phyloP scores from a whole-genome alignment of 2,113 vertebrate species.

The Cyanoramphus novaezelandiae region DNA sequence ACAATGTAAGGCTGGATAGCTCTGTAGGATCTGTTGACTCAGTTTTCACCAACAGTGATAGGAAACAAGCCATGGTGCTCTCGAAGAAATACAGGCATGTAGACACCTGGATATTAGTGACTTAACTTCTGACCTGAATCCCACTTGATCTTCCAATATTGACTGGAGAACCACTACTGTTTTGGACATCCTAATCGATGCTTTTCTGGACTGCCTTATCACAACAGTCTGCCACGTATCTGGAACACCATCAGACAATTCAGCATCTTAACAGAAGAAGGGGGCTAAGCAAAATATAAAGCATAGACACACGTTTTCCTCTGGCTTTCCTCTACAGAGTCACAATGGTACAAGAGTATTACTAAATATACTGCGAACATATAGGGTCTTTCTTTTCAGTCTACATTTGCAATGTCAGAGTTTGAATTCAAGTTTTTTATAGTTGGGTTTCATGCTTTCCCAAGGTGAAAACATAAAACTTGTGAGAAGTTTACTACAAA shows the following conservation, averaged over 20 bases:
- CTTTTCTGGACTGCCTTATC: not conserved
- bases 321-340: not conserved
- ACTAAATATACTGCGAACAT: not conserved
- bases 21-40: not conserved
- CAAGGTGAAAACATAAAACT: not conserved
- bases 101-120: not conserved
- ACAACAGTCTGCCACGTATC: fast-evolving
- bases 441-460: not conserved
- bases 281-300: not conserved
- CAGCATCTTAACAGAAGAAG: not conserved
- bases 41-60: fast-evolving
- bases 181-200: fast-evolving
- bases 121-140: not conserved
- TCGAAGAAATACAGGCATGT: not conserved
- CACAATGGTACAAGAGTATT: not conserved
- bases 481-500: not conserved
- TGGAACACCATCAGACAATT: not conserved
- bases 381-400: not conserved
- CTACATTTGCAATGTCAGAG: not conserved
- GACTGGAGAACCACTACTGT: not conserved
- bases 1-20: not conserved
- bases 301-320: not conserved
- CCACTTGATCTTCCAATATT: not conserved
- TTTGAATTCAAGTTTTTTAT: not conserved
- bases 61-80: not conserved